A percentile compares a stretch with the other conserved stretches of the same genome.
phyloP scores from a whole-genome alignment of 2,113 vertebrate species.

The Cryptotis parvus region DNA sequence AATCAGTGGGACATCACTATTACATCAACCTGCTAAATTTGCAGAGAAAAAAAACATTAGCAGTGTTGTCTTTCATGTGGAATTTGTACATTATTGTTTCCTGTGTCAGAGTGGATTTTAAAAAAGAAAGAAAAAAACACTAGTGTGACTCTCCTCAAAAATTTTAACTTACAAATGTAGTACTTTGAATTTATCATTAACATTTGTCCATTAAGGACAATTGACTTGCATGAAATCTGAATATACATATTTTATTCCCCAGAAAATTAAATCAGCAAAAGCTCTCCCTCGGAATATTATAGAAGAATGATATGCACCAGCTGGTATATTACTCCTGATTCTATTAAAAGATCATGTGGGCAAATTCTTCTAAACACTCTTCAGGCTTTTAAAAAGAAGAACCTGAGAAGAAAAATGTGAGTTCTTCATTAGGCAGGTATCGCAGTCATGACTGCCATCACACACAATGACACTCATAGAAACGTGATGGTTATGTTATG shows the following conservation, averaged over 20 bases:
- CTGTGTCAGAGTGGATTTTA: not conserved
- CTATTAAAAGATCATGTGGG: conserved; percentile 73
- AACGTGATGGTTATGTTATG: conserved; percentile 19
- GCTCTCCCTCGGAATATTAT: conserved; percentile 60
- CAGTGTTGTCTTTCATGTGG: conserved; percentile 42
- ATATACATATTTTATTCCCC: conserved; percentile 66
- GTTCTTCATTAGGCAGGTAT: conserved; percentile 70
- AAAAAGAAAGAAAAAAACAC: not conserved
- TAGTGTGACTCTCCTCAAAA: conserved; percentile 35
- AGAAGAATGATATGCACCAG: conserved; percentile 67
- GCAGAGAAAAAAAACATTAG: conserved; percentile 71
- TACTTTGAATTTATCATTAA: conserved; percentile 65
- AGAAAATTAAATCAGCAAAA: conserved; percentile 70
- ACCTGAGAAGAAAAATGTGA: conserved; percentile 22
- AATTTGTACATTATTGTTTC: conserved; percentile 62
- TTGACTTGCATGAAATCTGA: conserved; percentile 71
- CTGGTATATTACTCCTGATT: conserved; percentile 77
- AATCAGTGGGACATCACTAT: conserved; percentile 80
- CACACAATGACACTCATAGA: not conserved
- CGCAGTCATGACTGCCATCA: conserved; percentile 7
- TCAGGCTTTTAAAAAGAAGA: conserved; percentile 26
- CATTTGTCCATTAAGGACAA: conserved; percentile 68
- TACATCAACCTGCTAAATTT: conserved; percentile 75
- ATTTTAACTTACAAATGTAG: conserved; percentile 33
- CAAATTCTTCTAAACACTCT: conserved; percentile 67